Evolutionary conservation across 53 echinoderm and acorn worm species (phyloP).

Genomic region (Antedon mediterranea): DNA sequence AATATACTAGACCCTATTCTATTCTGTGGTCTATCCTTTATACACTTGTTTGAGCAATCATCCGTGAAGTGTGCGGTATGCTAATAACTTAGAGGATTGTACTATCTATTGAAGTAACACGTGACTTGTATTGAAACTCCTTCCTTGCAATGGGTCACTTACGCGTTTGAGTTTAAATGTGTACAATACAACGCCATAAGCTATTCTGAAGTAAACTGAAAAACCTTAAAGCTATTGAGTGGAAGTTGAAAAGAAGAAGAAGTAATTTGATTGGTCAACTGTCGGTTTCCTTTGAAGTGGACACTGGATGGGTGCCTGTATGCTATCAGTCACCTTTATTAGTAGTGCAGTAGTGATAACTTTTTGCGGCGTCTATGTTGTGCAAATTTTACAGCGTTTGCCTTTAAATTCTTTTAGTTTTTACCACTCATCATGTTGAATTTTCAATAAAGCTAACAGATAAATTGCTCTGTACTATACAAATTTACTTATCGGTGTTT

Average conservation of each 20-base stretch:
- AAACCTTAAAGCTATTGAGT: neutral
- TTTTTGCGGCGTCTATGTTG: neutral
- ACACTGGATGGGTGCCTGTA: neutral
- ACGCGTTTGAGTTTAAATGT: neutral
- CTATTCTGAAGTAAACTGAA: neutral
- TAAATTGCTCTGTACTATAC: neutral
- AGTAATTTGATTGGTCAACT: neutral
- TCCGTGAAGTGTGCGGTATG: constrained; percentile 1
- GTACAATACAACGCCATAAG: neutral
- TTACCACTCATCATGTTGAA: neutral
- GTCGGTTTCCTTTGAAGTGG: neutral
- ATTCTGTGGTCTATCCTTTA: neutral
- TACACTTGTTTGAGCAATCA: neutral
- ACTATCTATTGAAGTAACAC: neutral
- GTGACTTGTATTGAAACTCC: neutral
- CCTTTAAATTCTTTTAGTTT: neutral
- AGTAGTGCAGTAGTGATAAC: neutral
- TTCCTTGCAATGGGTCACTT: neutral
- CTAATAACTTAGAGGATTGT: neutral
- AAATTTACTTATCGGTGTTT: neutral
- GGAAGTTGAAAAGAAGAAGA: neutral
- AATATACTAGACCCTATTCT: neutral
- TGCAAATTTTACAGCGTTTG: neutral
- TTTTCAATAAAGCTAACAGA: neutral
- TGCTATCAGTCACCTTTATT: neutral